Evolutionary conservation across 2,797 vertebrate species (phyloP).

Genomic region (Delichon dasypus): DNA sequence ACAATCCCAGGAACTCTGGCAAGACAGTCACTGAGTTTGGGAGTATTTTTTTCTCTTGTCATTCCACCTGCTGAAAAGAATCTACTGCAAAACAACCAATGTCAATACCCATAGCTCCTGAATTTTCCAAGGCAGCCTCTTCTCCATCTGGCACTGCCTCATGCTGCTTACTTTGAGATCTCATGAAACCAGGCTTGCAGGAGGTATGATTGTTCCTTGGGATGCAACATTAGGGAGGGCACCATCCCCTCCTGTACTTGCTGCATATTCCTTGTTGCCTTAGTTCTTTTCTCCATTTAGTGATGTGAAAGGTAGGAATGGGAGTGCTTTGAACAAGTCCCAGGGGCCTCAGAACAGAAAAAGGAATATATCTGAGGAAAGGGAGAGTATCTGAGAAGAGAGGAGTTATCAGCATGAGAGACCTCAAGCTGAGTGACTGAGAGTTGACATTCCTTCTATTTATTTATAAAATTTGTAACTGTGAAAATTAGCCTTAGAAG

Average conservation of each 20-base stretch:
- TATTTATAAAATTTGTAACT: constrained; percentile 81
- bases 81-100: background rate
- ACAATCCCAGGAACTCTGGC: background rate
- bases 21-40: background rate
- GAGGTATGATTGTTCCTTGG: background rate
- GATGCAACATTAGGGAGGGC: background rate
- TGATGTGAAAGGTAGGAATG: constrained; percentile 15
- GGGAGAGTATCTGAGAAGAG: constrained; percentile 51
- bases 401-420: constrained; percentile 64
- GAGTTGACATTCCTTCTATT: constrained; percentile 77
- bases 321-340: constrained; percentile 43
- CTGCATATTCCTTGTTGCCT: background rate
- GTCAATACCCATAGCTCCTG: background rate
- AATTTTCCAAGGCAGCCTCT: background rate
- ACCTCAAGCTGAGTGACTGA: constrained; percentile 76
- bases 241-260: background rate
- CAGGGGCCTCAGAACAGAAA: constrained; percentile 38
- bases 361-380: constrained; percentile 38
- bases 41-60: background rate
- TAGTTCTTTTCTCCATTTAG: constrained; percentile 28
- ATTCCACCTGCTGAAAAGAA: background rate
- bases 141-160: background rate
- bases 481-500: constrained; percentile 80
- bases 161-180: background rate
- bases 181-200: background rate